Base-by-base conservation (phyloP, 2,113 vertebrate genomes). In the Aleadryas rufinucha region DNA sequence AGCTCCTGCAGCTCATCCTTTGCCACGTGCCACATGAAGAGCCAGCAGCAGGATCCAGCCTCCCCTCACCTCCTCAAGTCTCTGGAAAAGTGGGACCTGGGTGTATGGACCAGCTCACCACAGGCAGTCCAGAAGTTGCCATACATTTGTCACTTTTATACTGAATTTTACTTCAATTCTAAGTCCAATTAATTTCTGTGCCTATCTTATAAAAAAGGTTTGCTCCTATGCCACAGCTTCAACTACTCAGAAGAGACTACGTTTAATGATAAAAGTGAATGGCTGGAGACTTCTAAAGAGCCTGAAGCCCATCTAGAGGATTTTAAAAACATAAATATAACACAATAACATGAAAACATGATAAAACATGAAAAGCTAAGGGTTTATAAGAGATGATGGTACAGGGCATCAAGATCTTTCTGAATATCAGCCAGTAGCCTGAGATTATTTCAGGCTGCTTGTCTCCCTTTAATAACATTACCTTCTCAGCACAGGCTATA, bases 11-110 rank as follows among this genome's bases (percentile, higher is more conserved):
- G 53, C 16, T 39, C 22, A 28, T 19, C 44, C 39, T 30, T 60
- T 0, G 0, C 53, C 49, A 42, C 0, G 0, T 0, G 6, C 24
- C 35, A 61, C 7, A 10, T 0, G 5, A 49, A 42, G 16, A 82
- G 15, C n/a, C 45, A 61, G n/a, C 24, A 45, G 47, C 17, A 78
- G 13, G 11, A 22, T 9, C 35, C 19, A 53, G 65, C n/a, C 37
- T n/a, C 19, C 13, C 17, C n/a, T 21, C 27, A 50, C 16, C 7
- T 47, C 22, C 45, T 41, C 10, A 31, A 10, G 3, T 20, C 47
- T 45, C 65, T 23, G 35, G 19, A 71, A 3, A 52, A 72, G n/a
- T 2, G 1, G 6, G 11, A 22, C 22, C 7, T 42, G 27, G 11
- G 3, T 27, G 3, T 20, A 15, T 1, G 0, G 24, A 47, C 6